A percentile compares a stretch with the other conserved stretches of the same genome.
phyloP scores from a whole-genome alignment of 2,888 invertebrate species.

The Apamea sordens region DNA sequence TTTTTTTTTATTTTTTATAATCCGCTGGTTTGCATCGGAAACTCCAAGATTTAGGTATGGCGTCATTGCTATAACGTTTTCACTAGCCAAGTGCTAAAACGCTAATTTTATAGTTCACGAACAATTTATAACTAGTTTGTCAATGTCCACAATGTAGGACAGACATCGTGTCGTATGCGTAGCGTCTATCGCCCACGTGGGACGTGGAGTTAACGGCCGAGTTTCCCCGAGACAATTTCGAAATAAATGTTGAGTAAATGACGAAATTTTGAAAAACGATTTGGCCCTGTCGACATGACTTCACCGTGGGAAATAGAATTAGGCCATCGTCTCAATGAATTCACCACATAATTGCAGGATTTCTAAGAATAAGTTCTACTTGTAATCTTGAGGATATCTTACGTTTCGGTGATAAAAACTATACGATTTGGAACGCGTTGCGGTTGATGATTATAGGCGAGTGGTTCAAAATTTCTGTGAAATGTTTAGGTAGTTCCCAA shows the following conservation, averaged over 20 bases:
- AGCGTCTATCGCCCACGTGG: slow-evolving; percentile 68
- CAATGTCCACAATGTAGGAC: slow-evolving; percentile 71
- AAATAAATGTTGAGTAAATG: slow-evolving; percentile 61
- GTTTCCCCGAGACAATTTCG: slow-evolving; percentile 59
- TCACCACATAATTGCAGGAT: slow-evolving; percentile 16
- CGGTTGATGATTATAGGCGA: slow-evolving; percentile 26
- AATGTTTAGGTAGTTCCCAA: slow-evolving; percentile 76
- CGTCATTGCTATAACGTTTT: slow-evolving; percentile 54
- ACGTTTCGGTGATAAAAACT: slow-evolving; percentile 33
- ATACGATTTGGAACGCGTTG: slow-evolving; percentile 30
- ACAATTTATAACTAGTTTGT: slow-evolving; percentile 70
- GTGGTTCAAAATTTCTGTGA: slow-evolving; percentile 75
- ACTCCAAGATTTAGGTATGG: slow-evolving; percentile 30
- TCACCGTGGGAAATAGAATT: slow-evolving; percentile 43
- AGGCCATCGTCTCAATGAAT: slow-evolving; percentile 44
- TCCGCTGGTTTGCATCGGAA: slow-evolving; percentile 32
- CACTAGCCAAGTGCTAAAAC: slow-evolving; percentile 60
- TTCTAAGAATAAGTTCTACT: slow-evolving; percentile 8
- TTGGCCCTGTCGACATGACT: slow-evolving; percentile 22
- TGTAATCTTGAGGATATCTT: slow-evolving; percentile 12
- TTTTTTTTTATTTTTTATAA: no score
- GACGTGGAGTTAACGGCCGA: slow-evolving; percentile 57
- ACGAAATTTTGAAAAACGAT: slow-evolving; percentile 65
- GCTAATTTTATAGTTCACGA: slow-evolving; percentile 62
- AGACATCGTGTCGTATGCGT: slow-evolving; percentile 60